Conservation (phyloP, 2,888 invertebrate species). For the Lasioglossum leucozonium region DNA sequence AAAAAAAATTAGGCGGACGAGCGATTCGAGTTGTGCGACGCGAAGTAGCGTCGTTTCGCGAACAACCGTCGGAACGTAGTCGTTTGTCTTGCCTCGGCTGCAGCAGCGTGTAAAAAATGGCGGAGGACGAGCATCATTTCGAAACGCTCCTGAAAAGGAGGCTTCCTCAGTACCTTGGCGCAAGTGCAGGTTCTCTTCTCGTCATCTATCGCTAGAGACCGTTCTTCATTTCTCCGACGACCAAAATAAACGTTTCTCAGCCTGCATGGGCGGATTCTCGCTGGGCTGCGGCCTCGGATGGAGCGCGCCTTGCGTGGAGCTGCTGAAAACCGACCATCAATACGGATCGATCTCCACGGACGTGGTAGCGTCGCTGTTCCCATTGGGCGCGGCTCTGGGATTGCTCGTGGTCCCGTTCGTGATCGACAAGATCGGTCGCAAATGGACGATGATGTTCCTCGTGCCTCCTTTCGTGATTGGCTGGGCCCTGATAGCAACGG, state of each 20-base stretch:
- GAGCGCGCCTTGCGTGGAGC: slow-evolving; percentile 83
- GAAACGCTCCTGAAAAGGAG: slow-evolving; percentile 80
- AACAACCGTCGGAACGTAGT: slow-evolving; percentile 14
- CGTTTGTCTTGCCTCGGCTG: not conserved
- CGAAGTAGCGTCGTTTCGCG: not conserved
- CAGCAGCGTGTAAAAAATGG: not conserved
- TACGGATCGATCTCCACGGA: slow-evolving; percentile 83
- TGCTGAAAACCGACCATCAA: slow-evolving; percentile 81
- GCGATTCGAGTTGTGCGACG: not conserved
- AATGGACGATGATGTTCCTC: slow-evolving; percentile 87
- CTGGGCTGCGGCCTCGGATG: slow-evolving; percentile 84
- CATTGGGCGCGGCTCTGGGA: slow-evolving; percentile 87
- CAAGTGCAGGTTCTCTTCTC: slow-evolving; percentile 83
- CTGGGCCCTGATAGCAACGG: slow-evolving; percentile 89
- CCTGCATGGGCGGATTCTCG: slow-evolving; percentile 80
- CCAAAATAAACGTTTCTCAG: slow-evolving; percentile 28
- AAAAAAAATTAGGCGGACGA: not conserved
- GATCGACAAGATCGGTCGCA: slow-evolving; percentile 90
- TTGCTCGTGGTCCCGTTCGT: slow-evolving; percentile 81
- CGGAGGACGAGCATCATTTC: not conserved
- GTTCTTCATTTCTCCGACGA: not conserved
- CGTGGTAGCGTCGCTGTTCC: slow-evolving; percentile 86
- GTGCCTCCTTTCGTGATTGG: slow-evolving; percentile 89
- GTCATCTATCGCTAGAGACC: not conserved
- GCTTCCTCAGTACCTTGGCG: slow-evolving; percentile 87